These are phyloP conservation scores for Cyprinella venusta DNA, from an alignment of 2,797 vertebrate species.

Conservation along the genomic window DNA sequence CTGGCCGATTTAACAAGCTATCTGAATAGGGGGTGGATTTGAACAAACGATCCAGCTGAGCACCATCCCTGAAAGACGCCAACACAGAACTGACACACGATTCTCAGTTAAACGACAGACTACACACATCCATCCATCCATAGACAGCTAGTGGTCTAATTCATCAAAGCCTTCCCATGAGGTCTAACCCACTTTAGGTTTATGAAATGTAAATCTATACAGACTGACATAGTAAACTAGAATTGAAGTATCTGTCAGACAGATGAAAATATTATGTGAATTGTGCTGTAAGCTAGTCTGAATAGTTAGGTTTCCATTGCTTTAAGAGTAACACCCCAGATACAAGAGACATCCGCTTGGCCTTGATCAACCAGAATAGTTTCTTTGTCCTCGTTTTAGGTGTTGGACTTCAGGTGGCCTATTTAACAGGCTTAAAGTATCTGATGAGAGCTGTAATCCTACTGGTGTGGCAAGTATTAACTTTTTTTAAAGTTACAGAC, in stretches of 20 bases:
- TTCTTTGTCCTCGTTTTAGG: conserved; percentile 57
- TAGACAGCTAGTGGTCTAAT: conserved; percentile 5
- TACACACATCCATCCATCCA: background rate
- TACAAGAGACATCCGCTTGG: conserved; percentile 44
- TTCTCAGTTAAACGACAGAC: background rate
- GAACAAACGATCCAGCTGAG: background rate
- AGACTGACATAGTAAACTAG: background rate
- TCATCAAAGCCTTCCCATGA: conserved; percentile 19
- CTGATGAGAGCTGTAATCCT: conserved; percentile 36
- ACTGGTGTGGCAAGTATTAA: background rate
- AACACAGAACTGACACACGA: background rate
- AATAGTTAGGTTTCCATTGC: conserved; percentile 4
- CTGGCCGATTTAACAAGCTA: conserved; percentile 26
- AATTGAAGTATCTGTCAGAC: conserved; percentile 1
- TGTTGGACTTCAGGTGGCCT: conserved; percentile 58
- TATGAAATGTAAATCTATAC: conserved; percentile 14
- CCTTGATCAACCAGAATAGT: conserved; percentile 60
- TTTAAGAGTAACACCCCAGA: conserved; percentile 39
- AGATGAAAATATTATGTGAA: background rate
- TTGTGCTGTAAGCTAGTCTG: background rate
- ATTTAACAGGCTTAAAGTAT: conserved; percentile 54
- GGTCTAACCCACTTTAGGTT: conserved; percentile 35
- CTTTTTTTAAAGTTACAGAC: conserved; percentile 26
- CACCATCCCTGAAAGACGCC: background rate
- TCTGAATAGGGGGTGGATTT: conserved; percentile 18